A percentile compares a stretch with the other conserved stretches of the same genome.
Evolutionary conservation across 1,140 invertebrate species (phyloP).

Genomic region (Magallana angulata): DNA sequence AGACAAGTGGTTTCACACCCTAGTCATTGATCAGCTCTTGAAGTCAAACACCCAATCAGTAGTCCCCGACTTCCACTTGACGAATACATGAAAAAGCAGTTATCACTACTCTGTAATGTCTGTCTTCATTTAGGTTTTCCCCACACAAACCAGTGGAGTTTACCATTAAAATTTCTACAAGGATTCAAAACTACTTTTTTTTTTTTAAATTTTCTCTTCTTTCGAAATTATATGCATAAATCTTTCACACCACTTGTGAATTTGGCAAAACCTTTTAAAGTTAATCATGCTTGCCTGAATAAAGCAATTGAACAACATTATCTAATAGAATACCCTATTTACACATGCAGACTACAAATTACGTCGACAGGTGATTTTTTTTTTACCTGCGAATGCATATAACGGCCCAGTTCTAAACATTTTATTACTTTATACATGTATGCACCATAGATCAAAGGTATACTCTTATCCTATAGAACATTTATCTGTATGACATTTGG

Average conservation of each 20-base stretch:
- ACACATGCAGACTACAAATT: background rate
- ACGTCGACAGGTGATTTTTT: background rate
- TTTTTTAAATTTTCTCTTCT: background rate
- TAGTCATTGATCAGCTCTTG: slow-evolving; percentile 27
- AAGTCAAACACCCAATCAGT: background rate
- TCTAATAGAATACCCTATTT: background rate
- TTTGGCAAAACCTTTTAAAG: background rate
- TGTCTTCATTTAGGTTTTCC: background rate
- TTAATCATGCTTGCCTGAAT: background rate
- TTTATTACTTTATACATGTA: background rate
- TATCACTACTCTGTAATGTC: slow-evolving; percentile 2
- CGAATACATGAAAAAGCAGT: slow-evolving; percentile 28
- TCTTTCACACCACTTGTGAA: background rate
- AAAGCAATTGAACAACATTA: background rate
- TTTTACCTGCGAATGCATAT: no score
- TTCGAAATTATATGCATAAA: background rate
- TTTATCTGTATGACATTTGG: background rate
- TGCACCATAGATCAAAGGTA: background rate
- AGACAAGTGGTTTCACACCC: slow-evolving; percentile 31
- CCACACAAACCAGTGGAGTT: background rate
- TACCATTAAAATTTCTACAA: background rate
- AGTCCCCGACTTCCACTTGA: background rate
- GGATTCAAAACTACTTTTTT: background rate
- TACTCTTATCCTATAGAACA: background rate
- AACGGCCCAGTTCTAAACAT: background rate